A percentile compares a stretch with the other conserved stretches of the same genome.
phyloP scores from a whole-genome alignment of 2,113 vertebrate species.

The Oncorhynchus tshawytscha region DNA sequence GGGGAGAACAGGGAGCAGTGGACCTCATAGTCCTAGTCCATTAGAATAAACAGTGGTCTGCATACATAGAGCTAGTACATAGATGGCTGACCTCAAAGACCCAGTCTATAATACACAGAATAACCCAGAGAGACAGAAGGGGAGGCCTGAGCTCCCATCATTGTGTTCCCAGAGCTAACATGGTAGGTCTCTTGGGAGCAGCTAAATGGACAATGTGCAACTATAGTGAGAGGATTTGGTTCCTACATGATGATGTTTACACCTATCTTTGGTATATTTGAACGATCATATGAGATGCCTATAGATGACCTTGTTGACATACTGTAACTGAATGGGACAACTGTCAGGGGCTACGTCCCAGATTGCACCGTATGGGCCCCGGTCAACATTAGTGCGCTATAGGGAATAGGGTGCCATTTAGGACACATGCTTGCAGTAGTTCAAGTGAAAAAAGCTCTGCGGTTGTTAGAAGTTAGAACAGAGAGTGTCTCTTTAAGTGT shows the following conservation, averaged over 20 bases:
- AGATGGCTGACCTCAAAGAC: not conserved
- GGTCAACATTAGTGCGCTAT: too few species aligned
- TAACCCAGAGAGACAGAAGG: not conserved
- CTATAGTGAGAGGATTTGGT: not conserved
- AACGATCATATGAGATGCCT: not conserved
- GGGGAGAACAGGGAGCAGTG: too few species aligned
- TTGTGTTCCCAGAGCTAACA: conserved; percentile 9
- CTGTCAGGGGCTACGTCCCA: too few species aligned
- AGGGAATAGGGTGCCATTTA: too few species aligned
- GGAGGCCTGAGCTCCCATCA: not conserved
- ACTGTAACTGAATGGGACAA: too few species aligned
- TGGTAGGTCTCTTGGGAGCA: not conserved
- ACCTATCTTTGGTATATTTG: not conserved
- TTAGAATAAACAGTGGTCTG: too few species aligned
- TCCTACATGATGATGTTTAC: too few species aligned
- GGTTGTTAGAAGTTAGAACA: not conserved
- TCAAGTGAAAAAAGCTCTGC: too few species aligned
- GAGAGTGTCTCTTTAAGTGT: not conserved
- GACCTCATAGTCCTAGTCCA: too few species aligned
- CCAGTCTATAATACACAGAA: not conserved
- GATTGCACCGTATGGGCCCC: too few species aligned
- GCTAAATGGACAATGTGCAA: not conserved
- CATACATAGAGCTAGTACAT: too few species aligned
- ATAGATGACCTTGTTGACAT: not conserved
- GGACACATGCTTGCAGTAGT: too few species aligned